Evolutionary conservation across 2,888 invertebrate genomes (phyloP).

Genomic region (Crematogaster levior): DNA sequence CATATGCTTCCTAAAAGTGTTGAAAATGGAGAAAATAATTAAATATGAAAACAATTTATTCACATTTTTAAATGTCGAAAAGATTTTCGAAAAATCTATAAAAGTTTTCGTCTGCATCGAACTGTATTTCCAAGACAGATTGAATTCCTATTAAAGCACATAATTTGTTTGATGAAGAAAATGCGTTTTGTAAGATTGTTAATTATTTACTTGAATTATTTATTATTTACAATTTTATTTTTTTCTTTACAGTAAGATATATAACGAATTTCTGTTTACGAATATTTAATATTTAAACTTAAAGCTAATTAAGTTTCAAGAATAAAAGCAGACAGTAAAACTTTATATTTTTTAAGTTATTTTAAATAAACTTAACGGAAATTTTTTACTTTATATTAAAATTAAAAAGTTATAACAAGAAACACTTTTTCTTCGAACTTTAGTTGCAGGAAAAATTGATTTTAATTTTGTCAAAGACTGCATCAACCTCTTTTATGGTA

Average conservation of each 20-base stretch:
- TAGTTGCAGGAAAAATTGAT: background rate
- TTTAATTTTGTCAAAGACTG: conserved; percentile 4
- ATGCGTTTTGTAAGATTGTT: background rate
- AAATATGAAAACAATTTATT: background rate
- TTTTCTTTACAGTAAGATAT: background rate
- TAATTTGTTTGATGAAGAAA: background rate
- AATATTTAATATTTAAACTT: conserved; percentile 6
- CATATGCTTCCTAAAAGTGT: background rate
- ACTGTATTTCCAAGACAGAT: background rate
- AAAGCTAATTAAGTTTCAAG: background rate
- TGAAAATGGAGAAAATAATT: background rate
- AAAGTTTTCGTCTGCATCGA: background rate
- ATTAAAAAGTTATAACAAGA: conserved; percentile 1
- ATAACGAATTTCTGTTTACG: background rate
- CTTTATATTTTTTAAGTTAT: background rate
- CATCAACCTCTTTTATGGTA: background rate
- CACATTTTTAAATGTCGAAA: background rate
- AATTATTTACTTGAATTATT: background rate
- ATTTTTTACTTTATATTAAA: conserved; percentile 1
- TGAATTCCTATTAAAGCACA: background rate
- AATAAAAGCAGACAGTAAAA: background rate
- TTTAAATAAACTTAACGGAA: conserved; percentile 5
- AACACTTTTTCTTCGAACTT: background rate
- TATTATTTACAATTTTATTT: background rate
- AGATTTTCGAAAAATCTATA: background rate